A percentile compares a stretch with the other conserved stretches of the same genome.
These are phyloP conservation scores for Patiria pectinifera DNA, from an alignment of 53 echinoderm and acorn worm species.

Conservation along the genomic window DNA sequence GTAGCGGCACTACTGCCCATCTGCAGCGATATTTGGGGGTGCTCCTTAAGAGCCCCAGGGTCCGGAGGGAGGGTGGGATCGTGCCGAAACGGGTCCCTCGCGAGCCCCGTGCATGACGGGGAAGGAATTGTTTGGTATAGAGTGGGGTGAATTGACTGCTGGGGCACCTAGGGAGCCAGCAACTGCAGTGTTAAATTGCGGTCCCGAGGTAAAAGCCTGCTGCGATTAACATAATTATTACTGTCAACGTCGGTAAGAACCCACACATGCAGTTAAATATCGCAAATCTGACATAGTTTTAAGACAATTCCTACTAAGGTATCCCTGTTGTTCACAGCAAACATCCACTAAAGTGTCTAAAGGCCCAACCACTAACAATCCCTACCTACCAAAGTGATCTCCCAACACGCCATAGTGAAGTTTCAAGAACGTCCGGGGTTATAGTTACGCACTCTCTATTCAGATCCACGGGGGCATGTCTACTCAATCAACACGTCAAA, in stretches of 20 bases:
- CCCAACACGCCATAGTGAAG: background rate
- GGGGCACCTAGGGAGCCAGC: background rate
- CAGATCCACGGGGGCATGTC: too few relatives aligned
- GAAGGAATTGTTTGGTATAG: conserved; percentile 29
- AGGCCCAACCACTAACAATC: background rate
- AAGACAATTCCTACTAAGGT: background rate
- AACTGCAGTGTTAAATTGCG: conserved; percentile 52
- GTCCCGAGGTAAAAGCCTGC: conserved; percentile 3
- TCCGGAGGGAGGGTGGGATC: conserved; percentile 53
- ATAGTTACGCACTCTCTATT: too few relatives aligned
- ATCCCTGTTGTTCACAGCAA: too few relatives aligned
- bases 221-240: conserved; percentile 57
- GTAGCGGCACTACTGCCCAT: conserved; percentile 54
- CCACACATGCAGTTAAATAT: background rate
- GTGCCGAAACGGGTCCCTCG: conserved; percentile 58
- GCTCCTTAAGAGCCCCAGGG: conserved; percentile 50
- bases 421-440: too few relatives aligned
- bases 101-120: conserved; percentile 18
- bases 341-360: background rate
- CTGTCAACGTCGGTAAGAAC: background rate
- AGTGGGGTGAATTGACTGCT: conserved; percentile 46
- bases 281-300: background rate
- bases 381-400: background rate
- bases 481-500: too few relatives aligned
- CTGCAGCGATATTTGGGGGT: conserved; percentile 58